Evolutionary conservation across 2,888 invertebrate species (phyloP).

Genomic region (Leptinotarsa juncta): DNA sequence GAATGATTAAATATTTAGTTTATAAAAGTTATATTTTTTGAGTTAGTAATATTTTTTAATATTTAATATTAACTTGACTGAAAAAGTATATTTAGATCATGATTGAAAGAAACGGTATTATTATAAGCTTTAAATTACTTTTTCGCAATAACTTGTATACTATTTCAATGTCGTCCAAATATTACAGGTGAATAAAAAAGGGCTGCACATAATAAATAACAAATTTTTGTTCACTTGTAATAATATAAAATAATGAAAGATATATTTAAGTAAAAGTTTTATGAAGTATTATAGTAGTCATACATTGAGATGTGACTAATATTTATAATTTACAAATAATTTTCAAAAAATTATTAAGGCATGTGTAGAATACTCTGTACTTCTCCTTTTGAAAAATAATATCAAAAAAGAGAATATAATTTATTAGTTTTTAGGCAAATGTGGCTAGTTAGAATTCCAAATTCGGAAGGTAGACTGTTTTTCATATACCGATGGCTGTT

Average conservation of each 20-base stretch:
- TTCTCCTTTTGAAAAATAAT: conserved; percentile 25
- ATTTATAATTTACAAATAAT: conserved; percentile 19
- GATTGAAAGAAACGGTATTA: conserved; percentile 14
- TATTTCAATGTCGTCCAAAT: conserved; percentile 24
- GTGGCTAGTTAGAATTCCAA: conserved; percentile 31
- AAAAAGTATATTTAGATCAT: background rate
- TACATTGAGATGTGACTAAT: conserved; percentile 16
- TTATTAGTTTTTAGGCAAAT: conserved; percentile 30
- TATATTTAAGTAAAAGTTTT: conserved; percentile 28
- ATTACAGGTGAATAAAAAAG: conserved; percentile 16
- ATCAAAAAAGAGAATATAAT: conserved; percentile 28
- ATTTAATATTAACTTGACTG: too few relatives aligned
- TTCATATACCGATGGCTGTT: conserved; percentile 40
- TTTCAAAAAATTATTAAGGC: conserved; percentile 20
- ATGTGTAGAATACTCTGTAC: conserved; percentile 40
- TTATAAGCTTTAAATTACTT: conserved; percentile 32
- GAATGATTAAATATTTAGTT: too few relatives aligned
- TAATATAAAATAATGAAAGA: conserved; percentile 21
- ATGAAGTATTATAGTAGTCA: conserved; percentile 31
- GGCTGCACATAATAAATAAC: background rate
- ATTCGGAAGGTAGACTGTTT: conserved; percentile 36
- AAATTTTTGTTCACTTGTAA: conserved; percentile 25
- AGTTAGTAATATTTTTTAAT: too few relatives aligned
- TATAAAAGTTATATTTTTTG: too few relatives aligned
- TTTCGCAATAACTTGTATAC: conserved; percentile 30